Evolutionary conservation across 2,113 vertebrate genomes (phyloP).

Genomic region (Meleagris gallopavo): DNA sequence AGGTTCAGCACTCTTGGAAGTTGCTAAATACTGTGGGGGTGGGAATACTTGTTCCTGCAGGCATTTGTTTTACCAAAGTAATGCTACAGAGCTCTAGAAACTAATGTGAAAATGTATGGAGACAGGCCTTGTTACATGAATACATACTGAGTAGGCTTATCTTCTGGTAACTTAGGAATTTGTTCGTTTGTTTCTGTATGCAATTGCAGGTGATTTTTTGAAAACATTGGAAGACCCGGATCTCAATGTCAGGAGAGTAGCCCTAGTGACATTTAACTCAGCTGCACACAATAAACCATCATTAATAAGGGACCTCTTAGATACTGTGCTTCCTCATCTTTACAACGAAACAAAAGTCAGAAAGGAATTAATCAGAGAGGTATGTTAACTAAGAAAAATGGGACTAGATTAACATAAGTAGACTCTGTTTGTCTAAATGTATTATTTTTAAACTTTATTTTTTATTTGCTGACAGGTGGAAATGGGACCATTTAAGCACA

Average conservation of each 20-base stretch:
- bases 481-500: slow-evolving; percentile 99
- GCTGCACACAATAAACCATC: slow-evolving; percentile 98
- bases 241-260: slow-evolving; percentile 96
- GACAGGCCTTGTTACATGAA: not conserved
- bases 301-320: slow-evolving; percentile 95
- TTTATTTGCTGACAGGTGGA: slow-evolving; percentile 85
- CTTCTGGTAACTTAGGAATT: not conserved
- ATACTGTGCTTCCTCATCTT: slow-evolving; percentile 95
- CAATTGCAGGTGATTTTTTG: slow-evolving; percentile 91
- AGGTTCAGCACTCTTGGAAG: not conserved
- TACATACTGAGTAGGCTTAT: not conserved
- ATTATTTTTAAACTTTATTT: not conserved
- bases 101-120: not conserved
- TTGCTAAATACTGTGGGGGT: not conserved
- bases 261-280: slow-evolving; percentile 97
- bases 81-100: not conserved
- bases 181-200: not conserved
- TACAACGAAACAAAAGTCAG: slow-evolving; percentile 99
- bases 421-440: not conserved
- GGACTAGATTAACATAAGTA: not conserved
- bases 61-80: not conserved
- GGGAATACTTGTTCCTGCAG: not conserved
- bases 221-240: slow-evolving; percentile 98
- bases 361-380: slow-evolving; percentile 98
- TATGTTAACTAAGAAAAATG: slow-evolving; percentile 54